Percentiles rank a stretch among this genome's conserved stretches.
These are phyloP conservation scores for Pentamera pediparva DNA, from an alignment of 53 echinoderm and acorn worm species.

Conservation along the genomic window DNA sequence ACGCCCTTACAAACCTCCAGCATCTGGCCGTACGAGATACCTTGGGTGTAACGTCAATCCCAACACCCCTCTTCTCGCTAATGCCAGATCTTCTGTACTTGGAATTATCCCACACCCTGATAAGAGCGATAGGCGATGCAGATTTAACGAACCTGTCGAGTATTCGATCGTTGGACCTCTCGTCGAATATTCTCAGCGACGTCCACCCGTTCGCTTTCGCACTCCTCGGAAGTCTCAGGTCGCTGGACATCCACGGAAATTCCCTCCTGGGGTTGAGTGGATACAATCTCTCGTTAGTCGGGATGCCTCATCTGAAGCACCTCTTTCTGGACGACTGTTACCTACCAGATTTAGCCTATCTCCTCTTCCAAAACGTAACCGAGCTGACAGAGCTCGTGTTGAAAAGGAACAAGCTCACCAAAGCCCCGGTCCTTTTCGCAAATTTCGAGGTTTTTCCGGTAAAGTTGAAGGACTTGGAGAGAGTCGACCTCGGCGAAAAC, in stretches of 20 bases:
- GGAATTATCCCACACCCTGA: neutral
- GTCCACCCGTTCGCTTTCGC: neutral
- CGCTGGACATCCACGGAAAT: neutral
- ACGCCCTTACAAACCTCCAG: neutral
- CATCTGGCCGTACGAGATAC: neutral
- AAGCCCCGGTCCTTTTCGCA: slow-evolving; percentile 2
- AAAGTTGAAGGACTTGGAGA: neutral
- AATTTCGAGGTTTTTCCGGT: neutral
- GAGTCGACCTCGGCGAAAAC: neutral
- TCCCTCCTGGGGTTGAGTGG: neutral
- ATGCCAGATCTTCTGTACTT: neutral
- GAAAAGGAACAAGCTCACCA: neutral
- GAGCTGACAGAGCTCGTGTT: neutral
- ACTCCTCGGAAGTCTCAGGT: neutral
- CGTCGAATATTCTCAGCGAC: neutral
- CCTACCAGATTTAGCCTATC: neutral
- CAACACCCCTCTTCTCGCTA: neutral
- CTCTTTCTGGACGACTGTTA: neutral
- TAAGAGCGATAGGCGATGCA: neutral
- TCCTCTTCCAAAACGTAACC: neutral
- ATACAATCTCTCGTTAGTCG: neutral
- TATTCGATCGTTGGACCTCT: neutral
- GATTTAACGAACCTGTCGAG: neutral
- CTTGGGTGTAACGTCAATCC: neutral
- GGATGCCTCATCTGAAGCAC: neutral